Conservation (phyloP, 2,888 invertebrate genomes). For the Cryptus viduatorius region DNA sequence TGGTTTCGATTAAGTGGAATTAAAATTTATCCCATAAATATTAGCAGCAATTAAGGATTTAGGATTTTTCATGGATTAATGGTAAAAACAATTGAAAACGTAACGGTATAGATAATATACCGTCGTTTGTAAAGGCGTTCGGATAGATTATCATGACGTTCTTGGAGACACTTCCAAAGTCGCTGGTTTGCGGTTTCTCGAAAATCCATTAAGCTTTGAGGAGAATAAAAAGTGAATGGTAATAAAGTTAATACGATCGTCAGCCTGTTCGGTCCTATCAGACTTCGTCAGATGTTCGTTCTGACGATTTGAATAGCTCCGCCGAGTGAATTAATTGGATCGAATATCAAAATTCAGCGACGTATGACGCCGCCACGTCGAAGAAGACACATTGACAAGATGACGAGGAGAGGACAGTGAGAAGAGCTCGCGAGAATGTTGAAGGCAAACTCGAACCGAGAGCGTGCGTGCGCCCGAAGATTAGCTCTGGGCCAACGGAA, state of each 20-base stretch:
- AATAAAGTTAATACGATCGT: conserved; percentile 1
- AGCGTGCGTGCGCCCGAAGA: conserved; percentile 48
- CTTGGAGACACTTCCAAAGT: no score
- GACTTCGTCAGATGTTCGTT: conserved; percentile 23
- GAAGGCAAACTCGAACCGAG: conserved; percentile 29
- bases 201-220: neutral
- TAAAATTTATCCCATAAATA: no score
- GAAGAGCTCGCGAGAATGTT: conserved; percentile 20
- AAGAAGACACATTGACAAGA: conserved; percentile 37
- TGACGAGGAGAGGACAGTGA: conserved; percentile 6
- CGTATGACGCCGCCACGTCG: conserved; percentile 33
- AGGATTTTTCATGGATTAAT: no score
- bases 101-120: no score
- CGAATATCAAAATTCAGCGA: conserved; percentile 51
- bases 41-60: no score
- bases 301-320: conserved; percentile 40
- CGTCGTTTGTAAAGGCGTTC: no score
- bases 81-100: no score
- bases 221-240: neutral
- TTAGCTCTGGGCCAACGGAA: conserved; percentile 58
- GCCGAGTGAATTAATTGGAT: conserved; percentile 58
- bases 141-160: no score
- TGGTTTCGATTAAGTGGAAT: no score
- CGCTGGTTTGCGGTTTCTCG: no score
- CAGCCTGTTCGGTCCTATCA: conserved; percentile 14